Evolutionary conservation across 2,888 invertebrate species (phyloP).

Genomic region (Eupithecia pulchellata): DNA sequence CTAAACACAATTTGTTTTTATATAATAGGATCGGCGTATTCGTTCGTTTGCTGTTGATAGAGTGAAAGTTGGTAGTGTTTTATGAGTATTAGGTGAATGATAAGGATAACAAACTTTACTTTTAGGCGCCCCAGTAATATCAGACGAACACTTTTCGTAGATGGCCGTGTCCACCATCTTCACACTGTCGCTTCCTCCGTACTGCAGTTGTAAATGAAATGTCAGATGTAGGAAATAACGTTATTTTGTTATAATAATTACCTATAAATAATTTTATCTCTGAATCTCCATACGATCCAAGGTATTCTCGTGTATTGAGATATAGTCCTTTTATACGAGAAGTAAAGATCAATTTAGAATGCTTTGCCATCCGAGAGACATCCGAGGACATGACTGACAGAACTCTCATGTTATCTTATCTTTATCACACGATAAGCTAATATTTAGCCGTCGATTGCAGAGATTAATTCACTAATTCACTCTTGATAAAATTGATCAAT

Average conservation of each 20-base stretch:
- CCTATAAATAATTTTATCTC: neutral
- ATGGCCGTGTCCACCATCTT: constrained; percentile 2
- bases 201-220: neutral
- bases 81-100: neutral
- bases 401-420: constrained; percentile 3
- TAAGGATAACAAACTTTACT: constrained; percentile 1
- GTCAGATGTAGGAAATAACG: neutral
- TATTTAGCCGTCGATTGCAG: constrained; percentile 15
- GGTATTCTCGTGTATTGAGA: neutral
- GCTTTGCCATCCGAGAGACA: neutral
- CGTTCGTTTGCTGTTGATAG: neutral
- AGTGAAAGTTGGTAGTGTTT: neutral
- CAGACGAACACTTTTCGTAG: constrained; percentile 11
- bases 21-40: neutral
- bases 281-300: neutral
- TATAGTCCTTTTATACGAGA: neutral
- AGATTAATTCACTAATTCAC: neutral
- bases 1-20: neutral
- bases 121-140: neutral
- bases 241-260: neutral
- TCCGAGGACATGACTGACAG: constrained; percentile 6
- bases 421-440: constrained; percentile 18
- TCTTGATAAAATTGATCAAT: neutral
- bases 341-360: neutral
- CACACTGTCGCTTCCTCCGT: neutral